Percentiles rank a stretch among this genome's conserved stretches.
Conservation (phyloP, 92 coral and sea anemone genomes). For the Bergia sp. region DNA sequence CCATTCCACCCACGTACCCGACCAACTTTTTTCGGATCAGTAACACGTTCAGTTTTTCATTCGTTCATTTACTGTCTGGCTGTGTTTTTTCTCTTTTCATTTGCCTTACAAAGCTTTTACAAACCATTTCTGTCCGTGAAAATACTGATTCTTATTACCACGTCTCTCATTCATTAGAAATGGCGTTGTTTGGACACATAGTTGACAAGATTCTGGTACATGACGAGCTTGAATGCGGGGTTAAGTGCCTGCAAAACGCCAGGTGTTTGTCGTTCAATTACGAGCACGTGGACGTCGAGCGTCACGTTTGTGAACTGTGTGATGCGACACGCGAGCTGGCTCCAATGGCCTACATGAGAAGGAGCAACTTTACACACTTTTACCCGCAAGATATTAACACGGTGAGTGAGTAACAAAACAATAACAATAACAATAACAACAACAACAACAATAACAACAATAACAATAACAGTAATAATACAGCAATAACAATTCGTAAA, state of each 20-base stretch:
- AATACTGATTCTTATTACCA: background rate
- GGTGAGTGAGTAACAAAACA: background rate
- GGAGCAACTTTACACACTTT: slow-evolving; percentile 6
- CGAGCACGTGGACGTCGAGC: background rate
- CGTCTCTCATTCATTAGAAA: background rate
- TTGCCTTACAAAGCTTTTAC: background rate
- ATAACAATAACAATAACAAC: no score
- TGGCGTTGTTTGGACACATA: slow-evolving; percentile 4
- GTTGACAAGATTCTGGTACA: background rate
- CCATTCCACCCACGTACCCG: no score
- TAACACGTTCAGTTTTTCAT: no score
- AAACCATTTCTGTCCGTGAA: background rate
- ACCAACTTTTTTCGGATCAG: no score
- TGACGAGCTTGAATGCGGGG: slow-evolving; percentile 5
- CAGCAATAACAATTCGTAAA: no score
- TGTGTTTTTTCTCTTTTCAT: no score
- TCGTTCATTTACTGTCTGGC: no score
- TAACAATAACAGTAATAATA: no score
- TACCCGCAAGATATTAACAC: background rate
- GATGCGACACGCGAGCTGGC: background rate
- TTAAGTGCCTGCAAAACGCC: slow-evolving; percentile 1
- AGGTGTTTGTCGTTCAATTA: slow-evolving; percentile 6
- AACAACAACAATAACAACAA: no score
- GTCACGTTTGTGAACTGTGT: slow-evolving; percentile 1
- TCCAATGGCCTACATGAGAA: background rate